Conservation (phyloP, 2,888 invertebrate genomes). For the Tetranychus piercei region DNA sequence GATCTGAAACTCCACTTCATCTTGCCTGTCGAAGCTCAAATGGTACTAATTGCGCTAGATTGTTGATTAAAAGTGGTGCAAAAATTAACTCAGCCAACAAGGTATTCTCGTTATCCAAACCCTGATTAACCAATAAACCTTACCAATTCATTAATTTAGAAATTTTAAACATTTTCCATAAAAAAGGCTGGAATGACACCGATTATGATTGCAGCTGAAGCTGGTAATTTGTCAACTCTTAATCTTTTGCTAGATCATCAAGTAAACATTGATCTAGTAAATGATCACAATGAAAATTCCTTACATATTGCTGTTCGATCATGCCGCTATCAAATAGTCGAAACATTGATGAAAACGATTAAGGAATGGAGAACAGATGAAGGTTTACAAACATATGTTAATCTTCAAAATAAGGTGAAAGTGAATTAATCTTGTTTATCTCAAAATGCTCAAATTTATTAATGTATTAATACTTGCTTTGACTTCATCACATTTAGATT, state of each 20-base stretch:
- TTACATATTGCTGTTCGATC: conserved; percentile 73
- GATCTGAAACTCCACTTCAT: conserved; percentile 84
- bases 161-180: neutral
- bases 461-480: neutral
- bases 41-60: conserved; percentile 78
- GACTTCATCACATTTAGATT: conserved; percentile 37
- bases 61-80: conserved; percentile 93
- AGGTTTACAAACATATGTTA: conserved; percentile 44
- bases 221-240: conserved; percentile 71
- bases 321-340: conserved; percentile 55
- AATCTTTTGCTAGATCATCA: conserved; percentile 73
- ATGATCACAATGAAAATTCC: conserved; percentile 87
- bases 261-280: conserved; percentile 75
- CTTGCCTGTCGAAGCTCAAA: conserved; percentile 81
- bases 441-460: neutral
- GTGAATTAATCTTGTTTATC: neutral
- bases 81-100: conserved; percentile 85
- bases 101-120: conserved; percentile 16
- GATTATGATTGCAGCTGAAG: conserved; percentile 80
- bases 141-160: no score
- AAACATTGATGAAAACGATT: conserved; percentile 50
- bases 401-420: conserved; percentile 52
- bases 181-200: conserved; percentile 70
- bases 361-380: neutral
- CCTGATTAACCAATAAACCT: no score